phyloP scores from a whole-genome alignment of 2,797 vertebrate species.

The Periparus ater region DNA sequence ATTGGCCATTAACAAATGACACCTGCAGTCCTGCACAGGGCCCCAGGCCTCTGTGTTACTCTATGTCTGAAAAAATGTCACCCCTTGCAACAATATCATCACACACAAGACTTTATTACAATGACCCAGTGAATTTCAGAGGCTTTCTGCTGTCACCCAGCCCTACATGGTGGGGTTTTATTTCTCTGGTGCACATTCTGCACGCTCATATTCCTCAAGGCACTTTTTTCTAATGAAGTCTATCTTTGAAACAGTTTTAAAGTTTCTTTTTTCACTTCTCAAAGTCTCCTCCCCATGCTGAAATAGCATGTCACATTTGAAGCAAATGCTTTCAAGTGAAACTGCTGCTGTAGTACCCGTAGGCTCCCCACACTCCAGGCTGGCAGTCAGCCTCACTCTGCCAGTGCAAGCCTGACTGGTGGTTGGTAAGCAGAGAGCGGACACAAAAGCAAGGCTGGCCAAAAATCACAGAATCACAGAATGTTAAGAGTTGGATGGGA shows the following conservation, averaged over 20 bases:
- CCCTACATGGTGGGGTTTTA: not conserved
- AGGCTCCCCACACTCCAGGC: not conserved
- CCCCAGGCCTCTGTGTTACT: rapidly evolving
- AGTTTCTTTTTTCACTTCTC: not conserved
- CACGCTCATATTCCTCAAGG: not conserved
- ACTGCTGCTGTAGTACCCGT: not conserved
- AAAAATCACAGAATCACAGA: not conserved
- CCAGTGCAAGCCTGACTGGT: not conserved
- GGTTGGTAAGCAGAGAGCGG: rapidly evolving
- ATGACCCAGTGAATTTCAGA: not conserved
- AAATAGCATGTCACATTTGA: not conserved
- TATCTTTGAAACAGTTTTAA: not conserved
- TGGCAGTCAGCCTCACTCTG: not conserved
- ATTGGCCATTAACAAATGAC: not conserved
- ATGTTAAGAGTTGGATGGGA: not conserved
- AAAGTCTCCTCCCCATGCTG: not conserved
- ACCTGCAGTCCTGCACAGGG: not conserved
- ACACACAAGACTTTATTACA: not conserved
- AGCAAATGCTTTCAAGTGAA: not conserved
- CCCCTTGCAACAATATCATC: not conserved
- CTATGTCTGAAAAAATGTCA: not conserved
- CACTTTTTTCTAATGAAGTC: not conserved
- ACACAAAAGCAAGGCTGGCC: not conserved
- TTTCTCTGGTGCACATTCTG: not conserved
- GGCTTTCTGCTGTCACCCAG: not conserved